Percentiles rank a stretch among this genome's conserved stretches.
Evolutionary conservation across 2,888 invertebrate species (phyloP).

Genomic region (Paralinhomoeus sp.): DNA sequence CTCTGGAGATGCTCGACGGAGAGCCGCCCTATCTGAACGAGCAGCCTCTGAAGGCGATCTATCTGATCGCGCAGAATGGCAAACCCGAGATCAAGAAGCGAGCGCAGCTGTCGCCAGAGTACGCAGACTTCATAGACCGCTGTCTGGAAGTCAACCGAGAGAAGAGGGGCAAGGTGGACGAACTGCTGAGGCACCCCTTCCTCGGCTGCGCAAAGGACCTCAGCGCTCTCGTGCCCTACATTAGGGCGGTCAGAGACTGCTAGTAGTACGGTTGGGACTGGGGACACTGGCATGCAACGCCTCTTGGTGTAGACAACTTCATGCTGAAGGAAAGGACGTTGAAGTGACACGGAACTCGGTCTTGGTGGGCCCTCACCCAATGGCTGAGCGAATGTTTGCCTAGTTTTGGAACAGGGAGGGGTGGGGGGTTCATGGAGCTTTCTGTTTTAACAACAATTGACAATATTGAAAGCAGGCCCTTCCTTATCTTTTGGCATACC

Average conservation of each 20-base stretch:
- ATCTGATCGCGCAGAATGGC: conserved; percentile 80
- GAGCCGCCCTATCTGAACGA: conserved; percentile 79
- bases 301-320: no score
- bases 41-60: conserved; percentile 53
- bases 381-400: no score
- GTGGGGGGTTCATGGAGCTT: no score
- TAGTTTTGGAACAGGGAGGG: no score
- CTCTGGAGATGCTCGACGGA: conserved; percentile 87
- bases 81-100: conserved; percentile 67
- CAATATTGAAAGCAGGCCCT: no score
- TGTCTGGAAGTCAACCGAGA: conserved; percentile 61
- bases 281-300: no score
- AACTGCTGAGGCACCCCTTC: conserved; percentile 67
- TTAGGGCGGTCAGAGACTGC: conserved; percentile 64
- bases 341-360: no score
- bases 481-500: no score
- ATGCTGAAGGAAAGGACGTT: no score
- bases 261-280: no score
- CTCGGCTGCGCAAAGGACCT: conserved; percentile 54
- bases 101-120: conserved; percentile 47
- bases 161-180: conserved; percentile 60
- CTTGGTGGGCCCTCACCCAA: no score
- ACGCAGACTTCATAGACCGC: conserved; percentile 43
- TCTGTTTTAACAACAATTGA: no score
- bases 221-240: conserved; percentile 58